phyloP scores from a whole-genome alignment of 1,140 invertebrate genomes.

The Meloidogyne exigua region DNA sequence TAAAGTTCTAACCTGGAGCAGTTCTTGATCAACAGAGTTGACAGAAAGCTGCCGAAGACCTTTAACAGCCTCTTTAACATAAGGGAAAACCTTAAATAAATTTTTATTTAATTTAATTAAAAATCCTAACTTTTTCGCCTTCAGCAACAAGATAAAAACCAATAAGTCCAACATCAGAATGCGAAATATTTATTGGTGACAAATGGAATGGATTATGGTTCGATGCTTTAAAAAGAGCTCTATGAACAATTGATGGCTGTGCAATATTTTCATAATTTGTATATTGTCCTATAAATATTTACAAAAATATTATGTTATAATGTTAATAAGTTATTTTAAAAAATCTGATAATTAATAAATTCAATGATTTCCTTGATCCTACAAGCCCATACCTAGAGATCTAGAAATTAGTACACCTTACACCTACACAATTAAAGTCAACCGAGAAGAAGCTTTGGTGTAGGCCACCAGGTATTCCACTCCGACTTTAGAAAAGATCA shows the following conservation, averaged over 20 bases:
- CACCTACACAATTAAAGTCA: too few species aligned
- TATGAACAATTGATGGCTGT: conserved; percentile 40
- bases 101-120: too few species aligned
- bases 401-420: too few species aligned
- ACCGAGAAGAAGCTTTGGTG: too few species aligned
- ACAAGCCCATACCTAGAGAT: too few species aligned
- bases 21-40: background rate
- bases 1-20: conserved; percentile 14
- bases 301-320: conserved; percentile 13
- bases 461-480: too few species aligned
- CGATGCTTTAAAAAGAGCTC: conserved; percentile 40
- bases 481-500: too few species aligned
- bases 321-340: too few species aligned
- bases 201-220: conserved; percentile 48
- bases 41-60: conserved; percentile 45
- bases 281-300: conserved; percentile 34
- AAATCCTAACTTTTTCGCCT: conserved; percentile 28
- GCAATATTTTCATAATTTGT: conserved; percentile 40
- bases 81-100: conserved; percentile 25
- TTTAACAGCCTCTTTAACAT: conserved; percentile 45
- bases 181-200: conserved; percentile 46
- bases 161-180: conserved; percentile 52
- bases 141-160: conserved; percentile 56
- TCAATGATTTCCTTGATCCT: too few species aligned
- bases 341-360: too few species aligned